Percentiles rank a stretch among this genome's conserved stretches.
Evolutionary conservation across 2,888 invertebrate genomes (phyloP).

Genomic region (Stomorhina lunata): DNA sequence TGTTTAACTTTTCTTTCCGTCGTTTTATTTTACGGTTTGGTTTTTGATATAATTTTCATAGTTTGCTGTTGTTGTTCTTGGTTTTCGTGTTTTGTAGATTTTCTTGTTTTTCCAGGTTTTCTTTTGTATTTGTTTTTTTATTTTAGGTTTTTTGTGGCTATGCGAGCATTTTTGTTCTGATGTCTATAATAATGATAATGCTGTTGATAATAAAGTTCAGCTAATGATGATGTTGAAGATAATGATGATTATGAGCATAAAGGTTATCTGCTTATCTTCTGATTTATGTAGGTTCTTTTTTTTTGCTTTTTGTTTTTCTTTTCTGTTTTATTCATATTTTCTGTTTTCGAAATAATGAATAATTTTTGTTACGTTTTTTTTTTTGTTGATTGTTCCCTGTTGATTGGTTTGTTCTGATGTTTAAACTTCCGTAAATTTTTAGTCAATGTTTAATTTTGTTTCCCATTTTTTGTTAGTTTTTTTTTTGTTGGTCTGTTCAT

Average conservation of each 20-base stretch:
- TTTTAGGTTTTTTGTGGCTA: constrained; percentile 17
- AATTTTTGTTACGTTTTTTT: constrained; percentile 35
- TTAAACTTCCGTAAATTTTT: constrained; percentile 40
- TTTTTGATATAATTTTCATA: constrained; percentile 26
- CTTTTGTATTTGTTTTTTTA: constrained; percentile 17
- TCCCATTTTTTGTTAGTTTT: neutral
- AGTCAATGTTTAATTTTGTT: constrained; percentile 38
- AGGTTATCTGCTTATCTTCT: constrained; percentile 20
- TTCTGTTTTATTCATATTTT: neutral
- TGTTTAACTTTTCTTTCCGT: constrained; percentile 30
- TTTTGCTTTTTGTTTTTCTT: neutral
- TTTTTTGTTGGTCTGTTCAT: neutral
- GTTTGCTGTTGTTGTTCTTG: neutral
- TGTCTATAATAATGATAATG: neutral
- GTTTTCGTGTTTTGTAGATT: too few species aligned
- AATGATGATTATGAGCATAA: constrained; percentile 15
- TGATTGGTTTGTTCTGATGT: constrained; percentile 45
- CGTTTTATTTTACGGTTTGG: constrained; percentile 34
- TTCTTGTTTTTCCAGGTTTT: neutral
- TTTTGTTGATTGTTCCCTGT: constrained; percentile 28
- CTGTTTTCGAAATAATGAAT: constrained; percentile 31
- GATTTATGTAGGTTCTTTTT: constrained; percentile 11
- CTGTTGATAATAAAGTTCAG: constrained; percentile 27
- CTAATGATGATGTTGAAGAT: constrained; percentile 23
- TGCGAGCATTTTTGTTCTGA: too few species aligned